phyloP scores from a whole-genome alignment of 2,888 invertebrate species.

The Cheilosia vernalis region DNA sequence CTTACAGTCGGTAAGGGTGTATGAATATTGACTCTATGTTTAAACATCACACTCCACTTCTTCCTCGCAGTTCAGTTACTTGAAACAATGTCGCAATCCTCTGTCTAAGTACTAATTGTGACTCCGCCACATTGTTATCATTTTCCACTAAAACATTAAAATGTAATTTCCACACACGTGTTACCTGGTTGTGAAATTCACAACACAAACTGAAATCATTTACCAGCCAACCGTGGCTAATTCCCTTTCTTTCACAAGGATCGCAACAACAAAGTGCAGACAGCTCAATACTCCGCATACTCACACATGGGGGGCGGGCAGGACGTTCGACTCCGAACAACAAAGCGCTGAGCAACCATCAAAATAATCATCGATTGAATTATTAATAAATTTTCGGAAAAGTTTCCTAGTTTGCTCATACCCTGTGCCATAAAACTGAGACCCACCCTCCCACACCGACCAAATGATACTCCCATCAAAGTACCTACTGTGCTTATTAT shows the following conservation, averaged over 20 bases:
- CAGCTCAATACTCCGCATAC: constrained; percentile 24
- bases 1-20: too few species aligned
- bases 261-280: constrained; percentile 43
- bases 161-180: constrained; percentile 73
- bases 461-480: constrained; percentile 29
- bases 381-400: constrained; percentile 74
- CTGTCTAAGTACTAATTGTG: neutral
- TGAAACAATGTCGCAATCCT: neutral
- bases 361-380: constrained; percentile 76
- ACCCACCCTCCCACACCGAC: constrained; percentile 7
- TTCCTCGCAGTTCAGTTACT: neutral
- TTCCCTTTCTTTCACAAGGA: constrained; percentile 22
- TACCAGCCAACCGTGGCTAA: constrained; percentile 71
- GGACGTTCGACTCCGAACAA: constrained; percentile 53
- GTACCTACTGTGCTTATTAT: constrained; percentile 59
- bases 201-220: constrained; percentile 74
- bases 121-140: constrained; percentile 11
- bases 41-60: too few species aligned
- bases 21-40: too few species aligned
- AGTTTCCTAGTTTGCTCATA: constrained; percentile 63
- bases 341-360: constrained; percentile 74
- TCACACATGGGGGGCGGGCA: neutral
- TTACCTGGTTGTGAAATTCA: constrained; percentile 68
- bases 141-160: constrained; percentile 71
- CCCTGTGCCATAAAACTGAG: constrained; percentile 33